Evolutionary conservation across 2,797 vertebrate species (phyloP), one percentile per base, ranked within the genome.

Genomic region (Sebastolobus alascanus): DNA sequence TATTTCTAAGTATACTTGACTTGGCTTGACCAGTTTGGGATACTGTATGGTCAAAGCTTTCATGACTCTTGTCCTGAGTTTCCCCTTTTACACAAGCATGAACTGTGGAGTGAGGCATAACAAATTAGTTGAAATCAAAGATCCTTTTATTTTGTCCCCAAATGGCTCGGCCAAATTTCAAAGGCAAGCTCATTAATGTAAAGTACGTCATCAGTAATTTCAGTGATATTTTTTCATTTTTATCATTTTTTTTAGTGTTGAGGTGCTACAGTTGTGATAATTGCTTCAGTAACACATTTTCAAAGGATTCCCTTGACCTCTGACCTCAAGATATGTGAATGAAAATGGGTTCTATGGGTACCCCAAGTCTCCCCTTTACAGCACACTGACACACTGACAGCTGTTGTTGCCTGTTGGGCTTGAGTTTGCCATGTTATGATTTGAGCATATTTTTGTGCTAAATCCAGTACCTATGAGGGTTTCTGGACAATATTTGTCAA

Each of bases 141-240:
- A 70, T 56, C 10, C 31, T 83, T 70, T 60, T 33, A 52, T 76
- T 80, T 58, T 25, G 9, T 33, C 14, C 46, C 63, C 13, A 27
- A 35, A 75, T 37, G 22, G 6, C 27, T 46, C 29, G 4, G 46
- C 1, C 33, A 55, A 22, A 43, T 43, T 22, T 66, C 18, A 38
- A 66, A 83, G 35, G 12, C 52, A 35, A n/a, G 2, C 10, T 73
- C 20, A 77, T 70, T 43, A 65, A 70, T 56, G 61, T 66, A 1
- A 52, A 52, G 50, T 52, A 52, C 1, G 20, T 60, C 20, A 31
- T 25, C 65, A 60, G 52, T 33, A 38, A 66, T 12, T 70, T 37
- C 6, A 59, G 13, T 52, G 20, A 6, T 54, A 11, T 37, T 50
- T 69, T 64, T 5, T 13, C 1, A 8, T 63, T 74, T 56, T 58